Evolutionary conservation across 2,888 invertebrate species (phyloP), one percentile per base, ranked within the genome.

Genomic region (Crioceris asparagi): DNA sequence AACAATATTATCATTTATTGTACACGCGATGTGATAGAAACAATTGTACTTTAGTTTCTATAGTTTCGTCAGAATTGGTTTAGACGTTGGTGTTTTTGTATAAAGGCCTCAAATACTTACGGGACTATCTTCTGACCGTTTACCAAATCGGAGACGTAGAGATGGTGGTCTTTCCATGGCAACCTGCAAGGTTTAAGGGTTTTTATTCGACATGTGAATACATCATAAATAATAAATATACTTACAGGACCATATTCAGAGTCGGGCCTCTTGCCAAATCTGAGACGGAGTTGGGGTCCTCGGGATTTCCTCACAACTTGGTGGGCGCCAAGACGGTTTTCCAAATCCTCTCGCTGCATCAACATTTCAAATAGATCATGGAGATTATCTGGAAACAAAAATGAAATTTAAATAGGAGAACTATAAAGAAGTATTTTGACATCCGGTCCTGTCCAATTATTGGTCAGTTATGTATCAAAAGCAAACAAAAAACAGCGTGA

Each of bases 261-360:
- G 62, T 82, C 82, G 18, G 80, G 79, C 45, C 83, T 74, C 47
- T 82, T 74, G 26, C 84, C 84, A 55, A 84, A 85, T 45, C 84
- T 75, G 39, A 85, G 71, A 14, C 84, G 72, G 26, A 84, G 66
- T 1, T 83, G 83, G 0, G 83, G 84, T 11, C 82, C 81, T 44
- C 83, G 71, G 3, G 83, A 80, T 62, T 83, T 83, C 57, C 84
- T 76, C 32, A 82, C 80, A 17, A 84, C 73, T 54, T 81, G 74
- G 60, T 83, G 83, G 7, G 74, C 74, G 3, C 58, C 62, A 39
- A 72, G 75, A 15, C 75, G 74, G 29, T 71, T 64, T 43, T 73
- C 75, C 35, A 77, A 59, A n/a, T 74, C 73, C 53, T 77, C 77
- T 61, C 73, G 74, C 51, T 75, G 75, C 29, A 76, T 68, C 23